Evolutionary conservation across 2,797 vertebrate genomes (phyloP).

Genomic region (Lepilemur septentrionalis): DNA sequence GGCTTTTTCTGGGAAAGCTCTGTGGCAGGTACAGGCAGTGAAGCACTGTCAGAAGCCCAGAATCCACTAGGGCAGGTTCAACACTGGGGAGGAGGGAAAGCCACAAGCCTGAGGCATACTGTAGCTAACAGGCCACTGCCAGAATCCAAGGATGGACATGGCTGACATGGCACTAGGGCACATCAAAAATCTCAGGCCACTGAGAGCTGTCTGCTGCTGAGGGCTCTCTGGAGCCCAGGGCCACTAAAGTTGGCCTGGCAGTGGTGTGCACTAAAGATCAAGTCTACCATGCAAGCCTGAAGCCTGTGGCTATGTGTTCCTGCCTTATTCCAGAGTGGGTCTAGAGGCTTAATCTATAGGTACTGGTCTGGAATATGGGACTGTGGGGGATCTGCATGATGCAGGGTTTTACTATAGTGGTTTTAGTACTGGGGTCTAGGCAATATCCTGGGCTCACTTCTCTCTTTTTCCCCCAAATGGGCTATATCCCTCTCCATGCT

Average conservation of each 20-base stretch:
- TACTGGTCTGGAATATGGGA: neutral
- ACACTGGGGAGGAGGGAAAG: neutral
- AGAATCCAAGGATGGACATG: neutral
- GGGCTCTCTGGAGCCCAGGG: neutral
- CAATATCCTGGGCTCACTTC: neutral
- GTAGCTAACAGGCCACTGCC: neutral
- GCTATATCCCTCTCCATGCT: no score
- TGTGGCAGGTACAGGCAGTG: neutral
- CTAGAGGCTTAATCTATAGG: neutral
- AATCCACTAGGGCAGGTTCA: neutral
- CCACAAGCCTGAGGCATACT: neutral
- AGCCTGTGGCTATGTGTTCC: neutral
- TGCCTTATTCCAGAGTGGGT: neutral
- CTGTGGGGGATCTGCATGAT: neutral
- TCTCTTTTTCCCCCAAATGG: neutral
- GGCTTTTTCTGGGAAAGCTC: neutral
- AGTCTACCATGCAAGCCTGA: neutral
- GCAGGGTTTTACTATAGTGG: neutral
- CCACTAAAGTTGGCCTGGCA: neutral
- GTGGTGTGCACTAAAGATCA: neutral
- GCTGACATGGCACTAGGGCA: neutral
- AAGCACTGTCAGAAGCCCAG: neutral
- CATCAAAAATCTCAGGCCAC: neutral
- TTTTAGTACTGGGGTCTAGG: neutral
- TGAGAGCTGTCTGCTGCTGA: neutral